Evolutionary conservation across 2,113 vertebrate species (phyloP).

Genomic region (Micronisus gabar): DNA sequence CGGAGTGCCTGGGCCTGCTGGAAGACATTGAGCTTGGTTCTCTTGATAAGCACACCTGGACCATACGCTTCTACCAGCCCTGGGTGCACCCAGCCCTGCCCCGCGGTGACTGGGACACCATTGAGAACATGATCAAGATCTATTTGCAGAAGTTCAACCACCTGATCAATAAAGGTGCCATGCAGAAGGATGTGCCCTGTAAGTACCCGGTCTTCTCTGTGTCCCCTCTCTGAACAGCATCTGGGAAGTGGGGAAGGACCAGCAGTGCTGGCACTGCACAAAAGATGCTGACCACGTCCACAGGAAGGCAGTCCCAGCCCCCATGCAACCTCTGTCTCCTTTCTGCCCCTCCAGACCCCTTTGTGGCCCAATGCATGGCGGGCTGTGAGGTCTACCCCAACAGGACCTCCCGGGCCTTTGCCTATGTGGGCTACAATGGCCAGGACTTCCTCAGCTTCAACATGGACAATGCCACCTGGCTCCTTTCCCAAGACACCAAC

Average conservation of each 20-base stretch:
- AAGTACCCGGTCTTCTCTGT: background rate
- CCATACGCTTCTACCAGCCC: background rate
- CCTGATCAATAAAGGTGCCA: background rate
- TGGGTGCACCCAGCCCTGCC: background rate
- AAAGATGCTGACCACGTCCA: background rate
- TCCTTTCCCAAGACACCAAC: background rate
- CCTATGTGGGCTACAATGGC: background rate
- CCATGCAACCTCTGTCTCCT: background rate
- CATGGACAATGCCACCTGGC: background rate
- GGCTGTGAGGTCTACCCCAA: background rate
- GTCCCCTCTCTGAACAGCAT: background rate
- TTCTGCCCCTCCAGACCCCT: background rate
- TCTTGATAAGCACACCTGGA: background rate
- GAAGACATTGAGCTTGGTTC: background rate
- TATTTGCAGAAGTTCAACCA: background rate
- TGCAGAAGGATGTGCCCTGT: background rate
- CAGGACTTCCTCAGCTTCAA: background rate
- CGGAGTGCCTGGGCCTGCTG: background rate
- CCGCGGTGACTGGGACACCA: background rate
- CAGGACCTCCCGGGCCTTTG: background rate
- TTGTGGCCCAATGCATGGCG: background rate
- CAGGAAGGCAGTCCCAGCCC: background rate
- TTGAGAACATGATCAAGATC: background rate
- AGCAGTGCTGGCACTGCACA: background rate
- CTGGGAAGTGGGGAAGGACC: background rate